These are phyloP conservation scores for Patella vulgata DNA, from an alignment of 1,140 invertebrate genomes.

Conservation along the genomic window DNA sequence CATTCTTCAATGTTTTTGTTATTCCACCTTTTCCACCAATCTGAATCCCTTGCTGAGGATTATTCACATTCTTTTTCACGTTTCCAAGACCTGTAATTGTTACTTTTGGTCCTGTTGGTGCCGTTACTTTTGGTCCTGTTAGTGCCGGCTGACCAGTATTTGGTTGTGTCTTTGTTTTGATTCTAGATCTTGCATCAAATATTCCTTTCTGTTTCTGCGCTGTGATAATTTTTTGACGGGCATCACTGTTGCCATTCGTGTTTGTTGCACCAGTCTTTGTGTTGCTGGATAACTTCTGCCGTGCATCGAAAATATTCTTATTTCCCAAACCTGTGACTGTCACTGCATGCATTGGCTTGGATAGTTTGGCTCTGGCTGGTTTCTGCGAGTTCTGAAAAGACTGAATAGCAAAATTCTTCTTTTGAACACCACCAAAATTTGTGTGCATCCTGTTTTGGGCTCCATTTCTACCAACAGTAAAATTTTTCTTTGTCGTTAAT, in stretches of 20 bases:
- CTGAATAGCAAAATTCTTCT: background rate
- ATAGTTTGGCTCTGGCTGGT: background rate
- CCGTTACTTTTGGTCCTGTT: background rate
- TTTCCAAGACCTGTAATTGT: background rate
- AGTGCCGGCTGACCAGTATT: background rate
- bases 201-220: slow-evolving; percentile 27
- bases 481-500: no score
- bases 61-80: no score
- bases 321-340: slow-evolving; percentile 27
- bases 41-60: no score
- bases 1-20: slow-evolving; percentile 4
- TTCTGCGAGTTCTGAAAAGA: slow-evolving; percentile 1
- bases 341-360: slow-evolving; percentile 19
- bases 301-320: slow-evolving; percentile 35
- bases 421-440: background rate
- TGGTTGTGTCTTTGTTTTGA: slow-evolving; percentile 9
- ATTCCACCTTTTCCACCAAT: no score
- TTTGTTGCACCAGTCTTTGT: slow-evolving; percentile 65
- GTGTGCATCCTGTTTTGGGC: background rate
- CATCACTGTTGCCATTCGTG: slow-evolving; percentile 21
- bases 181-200: slow-evolving; percentile 28
- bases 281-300: slow-evolving; percentile 70
- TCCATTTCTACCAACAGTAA: background rate
- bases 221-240: slow-evolving; percentile 29
- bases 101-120: background rate